These are phyloP conservation scores for Thera obeliscata DNA, from an alignment of 2,888 invertebrate genomes.

Conservation along the genomic window DNA sequence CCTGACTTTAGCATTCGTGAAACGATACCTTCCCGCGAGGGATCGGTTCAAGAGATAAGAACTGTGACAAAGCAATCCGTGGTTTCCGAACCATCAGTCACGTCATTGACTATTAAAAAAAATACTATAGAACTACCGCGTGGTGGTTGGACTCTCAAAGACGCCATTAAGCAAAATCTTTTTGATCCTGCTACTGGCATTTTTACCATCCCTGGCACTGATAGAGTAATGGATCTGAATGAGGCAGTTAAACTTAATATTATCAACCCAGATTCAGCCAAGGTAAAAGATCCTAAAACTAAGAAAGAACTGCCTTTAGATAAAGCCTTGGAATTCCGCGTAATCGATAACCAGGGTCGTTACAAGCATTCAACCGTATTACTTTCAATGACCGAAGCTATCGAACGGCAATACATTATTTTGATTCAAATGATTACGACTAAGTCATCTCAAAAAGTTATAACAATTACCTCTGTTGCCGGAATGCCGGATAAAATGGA, in stretches of 20 bases:
- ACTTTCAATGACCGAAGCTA: slow-evolving; percentile 90
- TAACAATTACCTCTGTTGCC: slow-evolving; percentile 89
- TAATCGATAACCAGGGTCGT: slow-evolving; percentile 91
- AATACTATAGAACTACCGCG: slow-evolving; percentile 91
- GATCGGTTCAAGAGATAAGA: slow-evolving; percentile 62
- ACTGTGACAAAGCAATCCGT: slow-evolving; percentile 72
- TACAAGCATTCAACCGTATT: slow-evolving; percentile 84
- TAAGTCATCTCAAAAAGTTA: slow-evolving; percentile 83
- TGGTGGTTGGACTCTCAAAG: slow-evolving; percentile 92
- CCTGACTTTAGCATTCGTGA: slow-evolving; percentile 75
- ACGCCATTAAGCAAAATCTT: slow-evolving; percentile 92
- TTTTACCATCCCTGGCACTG: slow-evolving; percentile 94
- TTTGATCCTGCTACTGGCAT: slow-evolving; percentile 93
- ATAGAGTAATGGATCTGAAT: slow-evolving; percentile 92
- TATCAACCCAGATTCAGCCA: slow-evolving; percentile 92
- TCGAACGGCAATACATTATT: slow-evolving; percentile 86
- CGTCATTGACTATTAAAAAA: slow-evolving; percentile 84
- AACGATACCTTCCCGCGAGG: slow-evolving; percentile 55
- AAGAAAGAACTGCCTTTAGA: slow-evolving; percentile 87
- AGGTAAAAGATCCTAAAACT: slow-evolving; percentile 91
- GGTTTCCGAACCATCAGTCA: slow-evolving; percentile 78
- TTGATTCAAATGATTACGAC: slow-evolving; percentile 82
- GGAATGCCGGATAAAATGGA: slow-evolving; percentile 90
- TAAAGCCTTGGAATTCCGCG: slow-evolving; percentile 90
- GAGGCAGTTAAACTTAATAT: slow-evolving; percentile 94